Percentiles rank a stretch among this genome's conserved stretches.
These are phyloP conservation scores for Drosophila simulans DNA, from an alignment of 1,140 invertebrate species.

Conservation along the genomic window DNA sequence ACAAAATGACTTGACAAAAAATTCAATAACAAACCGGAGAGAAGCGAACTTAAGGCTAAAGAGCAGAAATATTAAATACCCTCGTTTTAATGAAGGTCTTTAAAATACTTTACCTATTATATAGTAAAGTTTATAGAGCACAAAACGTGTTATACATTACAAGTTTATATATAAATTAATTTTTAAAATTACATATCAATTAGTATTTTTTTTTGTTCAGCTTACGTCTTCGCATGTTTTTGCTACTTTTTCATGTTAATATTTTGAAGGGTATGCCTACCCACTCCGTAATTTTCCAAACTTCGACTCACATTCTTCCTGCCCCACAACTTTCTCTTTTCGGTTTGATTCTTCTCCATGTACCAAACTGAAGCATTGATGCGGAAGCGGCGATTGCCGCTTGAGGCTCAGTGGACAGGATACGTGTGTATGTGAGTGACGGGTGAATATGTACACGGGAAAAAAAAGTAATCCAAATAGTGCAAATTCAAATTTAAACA, in stretches of 20 bases:
- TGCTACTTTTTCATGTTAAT: neutral
- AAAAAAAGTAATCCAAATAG: neutral
- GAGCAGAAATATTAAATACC: conserved; percentile 8
- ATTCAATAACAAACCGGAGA: conserved; percentile 45
- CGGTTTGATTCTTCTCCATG: conserved; percentile 20
- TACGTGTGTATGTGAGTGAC: conserved; percentile 50
- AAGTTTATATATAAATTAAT: no score
- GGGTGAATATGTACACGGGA: conserved; percentile 14
- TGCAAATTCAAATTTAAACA: no score
- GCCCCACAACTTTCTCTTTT: conserved; percentile 17
- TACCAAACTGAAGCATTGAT: conserved; percentile 76
- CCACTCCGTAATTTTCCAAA: neutral
- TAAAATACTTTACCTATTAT: neutral
- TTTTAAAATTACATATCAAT: no score
- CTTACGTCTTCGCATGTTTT: no score
- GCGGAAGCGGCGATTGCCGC: conserved; percentile 77
- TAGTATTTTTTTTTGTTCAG: no score
- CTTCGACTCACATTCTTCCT: conserved; percentile 1
- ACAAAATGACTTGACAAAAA: conserved; percentile 66
- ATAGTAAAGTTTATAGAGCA: rapidly evolving
- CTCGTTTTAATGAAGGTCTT: neutral
- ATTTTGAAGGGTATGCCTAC: neutral
- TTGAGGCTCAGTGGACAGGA: conserved; percentile 45
- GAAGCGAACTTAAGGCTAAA: neutral
- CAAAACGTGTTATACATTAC: no score